Evolutionary conservation across 2,797 vertebrate genomes (phyloP).

Genomic region (Acanthopagrus latus): DNA sequence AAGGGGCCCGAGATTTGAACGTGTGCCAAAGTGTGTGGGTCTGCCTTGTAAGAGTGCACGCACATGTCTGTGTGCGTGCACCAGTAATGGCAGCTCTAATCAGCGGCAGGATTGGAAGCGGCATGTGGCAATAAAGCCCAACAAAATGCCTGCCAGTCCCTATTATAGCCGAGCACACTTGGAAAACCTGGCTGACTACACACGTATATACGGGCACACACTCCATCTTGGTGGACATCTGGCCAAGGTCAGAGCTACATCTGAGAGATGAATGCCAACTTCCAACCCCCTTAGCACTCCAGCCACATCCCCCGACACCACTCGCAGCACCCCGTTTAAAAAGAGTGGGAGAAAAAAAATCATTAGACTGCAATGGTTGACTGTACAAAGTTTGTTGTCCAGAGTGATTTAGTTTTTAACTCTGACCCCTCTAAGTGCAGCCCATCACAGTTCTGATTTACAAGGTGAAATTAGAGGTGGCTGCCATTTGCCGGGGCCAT

Average conservation of each 20-base stretch:
- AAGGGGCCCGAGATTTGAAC: slow-evolving; percentile 64
- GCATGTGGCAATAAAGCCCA: slow-evolving; percentile 80
- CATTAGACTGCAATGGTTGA: background rate
- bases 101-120: slow-evolving; percentile 76
- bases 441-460: slow-evolving; percentile 77
- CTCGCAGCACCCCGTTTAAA: background rate
- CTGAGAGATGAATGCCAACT: slow-evolving; percentile 53
- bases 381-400: slow-evolving; percentile 62
- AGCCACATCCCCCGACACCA: slow-evolving; percentile 1
- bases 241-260: slow-evolving; percentile 69
- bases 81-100: slow-evolving; percentile 74
- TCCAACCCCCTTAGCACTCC: background rate
- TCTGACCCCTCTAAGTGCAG: slow-evolving; percentile 69
- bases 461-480: slow-evolving; percentile 63
- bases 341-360: slow-evolving; percentile 13
- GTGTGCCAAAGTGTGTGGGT: slow-evolving; percentile 58
- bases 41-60: slow-evolving; percentile 38
- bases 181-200: slow-evolving; percentile 45
- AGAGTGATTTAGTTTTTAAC: slow-evolving; percentile 69
- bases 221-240: slow-evolving; percentile 71
- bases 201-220: slow-evolving; percentile 13
- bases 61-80: slow-evolving; percentile 1
- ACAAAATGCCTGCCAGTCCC: slow-evolving; percentile 77
- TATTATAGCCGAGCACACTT: slow-evolving; percentile 63
- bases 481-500: slow-evolving; percentile 46